These are phyloP conservation scores for Clunio marinus DNA, from an alignment of 2,888 invertebrate species.

Conservation along the genomic window DNA sequence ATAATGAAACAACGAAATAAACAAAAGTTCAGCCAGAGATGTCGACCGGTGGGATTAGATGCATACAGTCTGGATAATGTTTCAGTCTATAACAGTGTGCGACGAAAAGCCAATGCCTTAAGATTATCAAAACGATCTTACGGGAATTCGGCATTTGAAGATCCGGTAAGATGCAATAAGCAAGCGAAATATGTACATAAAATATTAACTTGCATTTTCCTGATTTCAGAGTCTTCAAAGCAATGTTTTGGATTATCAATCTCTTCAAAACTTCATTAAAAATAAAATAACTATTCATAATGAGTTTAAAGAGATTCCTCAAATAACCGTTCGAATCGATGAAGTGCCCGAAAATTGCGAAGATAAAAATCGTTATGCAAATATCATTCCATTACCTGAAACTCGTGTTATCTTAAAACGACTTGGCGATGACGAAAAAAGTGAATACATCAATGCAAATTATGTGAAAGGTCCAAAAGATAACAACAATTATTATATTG, in stretches of 20 bases:
- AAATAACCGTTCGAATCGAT: constrained; percentile 70
- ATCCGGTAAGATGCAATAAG: constrained; percentile 67
- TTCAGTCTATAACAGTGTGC: constrained; percentile 72
- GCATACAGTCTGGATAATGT: constrained; percentile 88
- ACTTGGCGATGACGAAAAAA: constrained; percentile 68
- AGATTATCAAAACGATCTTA: constrained; percentile 81
- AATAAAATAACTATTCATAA: constrained; percentile 69
- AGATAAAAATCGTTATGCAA: constrained; percentile 87
- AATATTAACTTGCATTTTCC: neutral
- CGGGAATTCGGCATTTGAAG: constrained; percentile 87
- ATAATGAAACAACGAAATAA: constrained; percentile 78
- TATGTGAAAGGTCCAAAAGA: constrained; percentile 88
- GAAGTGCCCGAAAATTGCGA: constrained; percentile 85
- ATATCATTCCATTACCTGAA: constrained; percentile 90
- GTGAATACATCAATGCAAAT: constrained; percentile 92
- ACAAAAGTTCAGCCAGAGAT: constrained; percentile 77
- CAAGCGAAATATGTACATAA: too few relatives aligned
- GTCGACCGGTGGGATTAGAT: constrained; percentile 81
- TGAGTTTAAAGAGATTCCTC: constrained; percentile 78
- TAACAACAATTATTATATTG: constrained; percentile 79
- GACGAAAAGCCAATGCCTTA: constrained; percentile 64
- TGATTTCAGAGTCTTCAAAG: constrained; percentile 27
- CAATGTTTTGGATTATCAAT: constrained; percentile 31
- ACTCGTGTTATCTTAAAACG: constrained; percentile 75
- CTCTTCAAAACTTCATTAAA: constrained; percentile 58